Evolutionary conservation across 2,888 invertebrate genomes (phyloP).

Genomic region (Aspidiotus rigidus): DNA sequence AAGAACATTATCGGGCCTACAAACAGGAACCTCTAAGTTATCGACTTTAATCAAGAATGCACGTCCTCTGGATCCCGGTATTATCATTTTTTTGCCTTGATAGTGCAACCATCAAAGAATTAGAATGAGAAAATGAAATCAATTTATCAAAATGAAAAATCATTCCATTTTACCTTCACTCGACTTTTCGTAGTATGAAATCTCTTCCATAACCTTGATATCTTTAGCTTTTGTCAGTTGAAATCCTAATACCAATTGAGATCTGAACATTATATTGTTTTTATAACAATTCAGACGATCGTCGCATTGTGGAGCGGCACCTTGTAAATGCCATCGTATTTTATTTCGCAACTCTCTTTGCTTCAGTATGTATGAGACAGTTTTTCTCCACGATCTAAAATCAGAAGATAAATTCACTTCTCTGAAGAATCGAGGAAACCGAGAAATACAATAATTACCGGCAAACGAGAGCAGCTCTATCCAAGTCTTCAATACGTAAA

Average conservation of each 20-base stretch:
- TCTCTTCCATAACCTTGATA: background rate
- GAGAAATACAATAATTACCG: background rate
- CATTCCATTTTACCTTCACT: background rate
- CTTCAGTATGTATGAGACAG: background rate
- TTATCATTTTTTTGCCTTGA: background rate
- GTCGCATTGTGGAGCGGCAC: background rate
- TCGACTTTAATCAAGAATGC: background rate
- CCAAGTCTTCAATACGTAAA: background rate
- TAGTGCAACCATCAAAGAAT: background rate
- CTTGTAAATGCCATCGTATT: conserved; percentile 5
- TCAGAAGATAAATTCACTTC: background rate
- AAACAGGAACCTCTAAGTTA: background rate
- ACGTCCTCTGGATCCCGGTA: background rate
- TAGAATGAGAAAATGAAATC: background rate
- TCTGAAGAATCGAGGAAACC: background rate
- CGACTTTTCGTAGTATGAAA: background rate
- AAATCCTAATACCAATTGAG: background rate
- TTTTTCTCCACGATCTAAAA: conserved; percentile 6
- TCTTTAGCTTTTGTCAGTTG: background rate
- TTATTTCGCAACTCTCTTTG: background rate
- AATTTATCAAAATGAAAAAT: background rate
- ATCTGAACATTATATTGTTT: background rate
- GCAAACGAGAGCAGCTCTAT: conserved; percentile 2
- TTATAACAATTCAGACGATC: background rate
- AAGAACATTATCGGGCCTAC: background rate